Evolutionary conservation across 2,888 invertebrate species (phyloP).

Genomic region (Chymomyza amoena): DNA sequence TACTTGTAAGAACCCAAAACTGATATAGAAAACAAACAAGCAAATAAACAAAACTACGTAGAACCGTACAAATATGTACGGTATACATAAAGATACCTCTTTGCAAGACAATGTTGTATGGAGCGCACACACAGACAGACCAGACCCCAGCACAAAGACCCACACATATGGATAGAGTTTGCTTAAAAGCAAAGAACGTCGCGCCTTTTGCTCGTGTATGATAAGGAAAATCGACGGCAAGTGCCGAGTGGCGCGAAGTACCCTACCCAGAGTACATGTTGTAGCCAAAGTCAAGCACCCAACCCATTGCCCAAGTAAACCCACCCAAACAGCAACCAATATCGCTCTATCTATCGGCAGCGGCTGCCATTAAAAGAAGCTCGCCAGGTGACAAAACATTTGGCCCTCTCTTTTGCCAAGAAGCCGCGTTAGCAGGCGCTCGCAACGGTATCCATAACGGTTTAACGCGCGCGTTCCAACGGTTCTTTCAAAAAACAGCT

Average conservation of each 20-base stretch:
- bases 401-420: constrained; percentile 10
- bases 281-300: constrained; percentile 1
- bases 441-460: background rate
- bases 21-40: constrained; percentile 15
- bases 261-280: background rate
- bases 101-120: background rate
- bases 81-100: background rate
- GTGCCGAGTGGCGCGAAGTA: constrained; percentile 8
- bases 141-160: background rate
- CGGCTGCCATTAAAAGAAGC: constrained; percentile 13
- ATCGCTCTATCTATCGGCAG: constrained; percentile 38
- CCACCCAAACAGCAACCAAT: constrained; percentile 37
- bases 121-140: background rate
- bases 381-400: constrained; percentile 32
- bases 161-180: background rate
- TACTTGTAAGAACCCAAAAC: constrained; percentile 3
- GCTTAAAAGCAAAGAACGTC: constrained; percentile 33
- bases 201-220: constrained; percentile 41
- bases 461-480: background rate
- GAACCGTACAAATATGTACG: background rate
- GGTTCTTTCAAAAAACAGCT: background rate
- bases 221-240: constrained; percentile 38
- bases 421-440: background rate
- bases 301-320: background rate
- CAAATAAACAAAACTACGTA: background rate